phyloP scores from a whole-genome alignment of 1,140 invertebrate species.

The Caenorhabditis inopinata region DNA sequence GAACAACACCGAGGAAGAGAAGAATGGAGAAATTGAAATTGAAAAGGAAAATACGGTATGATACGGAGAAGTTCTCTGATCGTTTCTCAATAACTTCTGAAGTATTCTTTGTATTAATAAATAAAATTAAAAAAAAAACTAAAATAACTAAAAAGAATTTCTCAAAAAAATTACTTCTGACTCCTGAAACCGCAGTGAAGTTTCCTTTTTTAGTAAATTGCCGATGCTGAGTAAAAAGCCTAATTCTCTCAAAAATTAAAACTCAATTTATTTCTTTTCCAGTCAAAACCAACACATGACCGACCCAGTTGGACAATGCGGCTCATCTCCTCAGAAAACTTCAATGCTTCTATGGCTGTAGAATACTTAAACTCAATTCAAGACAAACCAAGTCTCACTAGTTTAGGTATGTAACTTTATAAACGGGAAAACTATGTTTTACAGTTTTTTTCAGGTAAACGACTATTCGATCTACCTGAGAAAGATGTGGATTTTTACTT shows the following conservation, averaged over 20 bases:
- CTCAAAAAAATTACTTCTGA: too few species aligned
- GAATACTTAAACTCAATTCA: not conserved
- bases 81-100: too few species aligned
- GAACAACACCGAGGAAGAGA: not conserved
- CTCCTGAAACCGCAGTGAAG: too few species aligned
- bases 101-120: too few species aligned
- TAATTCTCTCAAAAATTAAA: too few species aligned
- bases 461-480: slow-evolving; percentile 89
- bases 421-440: not conserved
- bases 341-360: not conserved
- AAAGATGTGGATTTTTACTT: slow-evolving; percentile 94
- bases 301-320: slow-evolving; percentile 18
- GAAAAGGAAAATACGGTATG: not conserved
- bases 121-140: too few species aligned
- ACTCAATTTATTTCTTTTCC: too few species aligned
- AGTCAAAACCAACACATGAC: not conserved
- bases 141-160: too few species aligned
- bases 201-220: too few species aligned
- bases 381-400: not conserved
- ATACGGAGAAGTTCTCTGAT: not conserved
- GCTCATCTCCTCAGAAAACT: not conserved
- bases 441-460: slow-evolving; percentile 74
- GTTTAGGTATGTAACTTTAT: not conserved
- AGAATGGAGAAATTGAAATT: not conserved
- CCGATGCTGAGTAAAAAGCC: too few species aligned